Evolutionary conservation across 2,888 invertebrate genomes (phyloP).

Genomic region (Drosophila putrida): DNA sequence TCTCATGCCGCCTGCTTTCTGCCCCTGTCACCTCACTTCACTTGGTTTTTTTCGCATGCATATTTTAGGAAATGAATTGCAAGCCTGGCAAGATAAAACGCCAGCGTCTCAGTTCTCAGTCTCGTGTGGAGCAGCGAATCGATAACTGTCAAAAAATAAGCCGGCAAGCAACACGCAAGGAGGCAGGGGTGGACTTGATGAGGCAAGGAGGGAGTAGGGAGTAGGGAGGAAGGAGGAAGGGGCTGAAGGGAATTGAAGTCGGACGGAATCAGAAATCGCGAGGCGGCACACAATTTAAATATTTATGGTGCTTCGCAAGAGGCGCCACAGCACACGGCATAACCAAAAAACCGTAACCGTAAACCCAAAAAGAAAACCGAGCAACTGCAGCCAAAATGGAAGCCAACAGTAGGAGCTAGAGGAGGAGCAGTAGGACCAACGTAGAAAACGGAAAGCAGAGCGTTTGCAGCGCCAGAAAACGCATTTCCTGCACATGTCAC

Average conservation of each 20-base stretch:
- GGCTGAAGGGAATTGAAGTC: neutral
- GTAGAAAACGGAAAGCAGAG: constrained; percentile 6
- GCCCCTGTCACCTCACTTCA: neutral
- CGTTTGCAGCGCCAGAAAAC: constrained; percentile 67
- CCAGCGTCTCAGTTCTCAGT: constrained; percentile 35
- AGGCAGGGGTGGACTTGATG: too few species aligned
- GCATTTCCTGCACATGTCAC: constrained; percentile 80
- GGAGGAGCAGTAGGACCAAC: neutral
- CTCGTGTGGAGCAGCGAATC: constrained; percentile 73
- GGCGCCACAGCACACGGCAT: constrained; percentile 72
- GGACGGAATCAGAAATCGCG: constrained; percentile 47
- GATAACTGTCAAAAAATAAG: constrained; percentile 83
- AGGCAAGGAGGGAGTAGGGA: neutral
- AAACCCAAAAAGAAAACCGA: constrained; percentile 67
- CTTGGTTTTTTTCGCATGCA: constrained; percentile 59
- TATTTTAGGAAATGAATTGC: constrained; percentile 79
- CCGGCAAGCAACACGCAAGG: constrained; percentile 74
- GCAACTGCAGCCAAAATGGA: constrained; percentile 45
- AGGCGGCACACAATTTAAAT: constrained; percentile 81
- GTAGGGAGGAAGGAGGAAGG: neutral
- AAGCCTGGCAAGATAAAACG: constrained; percentile 70
- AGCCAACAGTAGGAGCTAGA: neutral
- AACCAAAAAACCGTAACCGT: constrained; percentile 80
- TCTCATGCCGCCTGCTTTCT: neutral
- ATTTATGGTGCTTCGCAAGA: constrained; percentile 76